Evolutionary conservation across 2,888 invertebrate species (phyloP).

Genomic region (Pocota personata): DNA sequence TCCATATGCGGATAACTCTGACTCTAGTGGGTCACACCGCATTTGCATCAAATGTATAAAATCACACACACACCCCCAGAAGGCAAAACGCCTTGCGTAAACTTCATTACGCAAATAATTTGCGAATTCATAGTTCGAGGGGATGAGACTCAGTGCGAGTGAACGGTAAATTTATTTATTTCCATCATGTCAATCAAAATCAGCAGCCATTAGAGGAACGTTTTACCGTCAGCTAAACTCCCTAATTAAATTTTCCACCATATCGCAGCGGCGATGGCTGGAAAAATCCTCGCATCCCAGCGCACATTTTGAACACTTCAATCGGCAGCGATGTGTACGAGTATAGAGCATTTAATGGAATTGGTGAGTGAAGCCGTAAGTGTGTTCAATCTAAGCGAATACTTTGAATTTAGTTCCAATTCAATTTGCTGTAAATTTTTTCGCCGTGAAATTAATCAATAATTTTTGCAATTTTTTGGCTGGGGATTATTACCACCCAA

Average conservation of each 20-base stretch:
- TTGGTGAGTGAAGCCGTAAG: background rate
- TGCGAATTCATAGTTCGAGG: background rate
- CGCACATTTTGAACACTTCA: slow-evolving; percentile 15
- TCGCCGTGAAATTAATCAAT: slow-evolving; percentile 11
- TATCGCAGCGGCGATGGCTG: background rate
- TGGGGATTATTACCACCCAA: background rate
- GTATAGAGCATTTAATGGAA: background rate
- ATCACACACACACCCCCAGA: background rate
- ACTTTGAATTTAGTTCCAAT: slow-evolving; percentile 36
- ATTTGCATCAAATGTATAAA: background rate
- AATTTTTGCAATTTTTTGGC: slow-evolving; percentile 3
- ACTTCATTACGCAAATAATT: slow-evolving; percentile 25
- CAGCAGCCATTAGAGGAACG: slow-evolving; percentile 19
- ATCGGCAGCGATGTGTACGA: slow-evolving; percentile 1
- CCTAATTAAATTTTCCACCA: slow-evolving; percentile 43
- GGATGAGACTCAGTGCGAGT: background rate
- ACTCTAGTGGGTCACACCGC: background rate
- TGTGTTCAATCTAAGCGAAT: slow-evolving; percentile 11
- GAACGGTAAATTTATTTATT: background rate
- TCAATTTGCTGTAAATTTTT: slow-evolving; percentile 8
- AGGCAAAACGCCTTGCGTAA: background rate
- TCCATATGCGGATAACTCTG: background rate
- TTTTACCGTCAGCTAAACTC: slow-evolving; percentile 18
- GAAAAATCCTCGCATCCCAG: background rate
- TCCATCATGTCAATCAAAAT: slow-evolving; percentile 52